These are phyloP conservation scores for Patiria miniata DNA, from an alignment of 35 echinoderm and acorn worm genomes.

Conservation along the genomic window DNA sequence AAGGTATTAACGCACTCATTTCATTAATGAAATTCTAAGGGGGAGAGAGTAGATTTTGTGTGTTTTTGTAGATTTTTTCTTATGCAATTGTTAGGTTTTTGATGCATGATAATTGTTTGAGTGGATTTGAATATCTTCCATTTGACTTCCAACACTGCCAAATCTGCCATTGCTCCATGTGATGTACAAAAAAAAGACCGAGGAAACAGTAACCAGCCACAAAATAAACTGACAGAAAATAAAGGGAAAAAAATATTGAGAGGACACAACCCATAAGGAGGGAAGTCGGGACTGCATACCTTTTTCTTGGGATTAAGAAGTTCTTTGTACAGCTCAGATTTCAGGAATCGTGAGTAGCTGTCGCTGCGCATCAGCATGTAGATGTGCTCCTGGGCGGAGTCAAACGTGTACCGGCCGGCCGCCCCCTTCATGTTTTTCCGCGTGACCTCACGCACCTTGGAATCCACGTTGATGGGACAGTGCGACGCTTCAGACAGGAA, in stretches of 20 bases:
- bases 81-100: no score
- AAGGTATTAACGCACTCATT: no score
- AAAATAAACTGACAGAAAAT: background rate
- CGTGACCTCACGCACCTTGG: constrained; percentile 79
- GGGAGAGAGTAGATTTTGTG: no score
- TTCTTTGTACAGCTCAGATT: constrained; percentile 98
- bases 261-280: background rate
- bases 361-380: constrained; percentile 94
- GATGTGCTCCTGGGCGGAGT: constrained; percentile 97
- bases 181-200: background rate
- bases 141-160: no score
- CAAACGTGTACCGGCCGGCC: constrained; percentile 88
- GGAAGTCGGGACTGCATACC: constrained; percentile 42
- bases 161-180: no score
- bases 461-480: constrained; percentile 98
- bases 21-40: no score
- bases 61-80: no score
- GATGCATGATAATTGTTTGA: no score
- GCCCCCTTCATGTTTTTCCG: constrained; percentile 91
- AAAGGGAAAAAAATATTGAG: background rate
- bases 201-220: background rate
- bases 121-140: no score
- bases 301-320: constrained; percentile 99
- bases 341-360: constrained; percentile 93
- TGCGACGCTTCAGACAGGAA: constrained; percentile 90